Conservation (phyloP, 2,113 vertebrate genomes). For the Aix galericulata region DNA sequence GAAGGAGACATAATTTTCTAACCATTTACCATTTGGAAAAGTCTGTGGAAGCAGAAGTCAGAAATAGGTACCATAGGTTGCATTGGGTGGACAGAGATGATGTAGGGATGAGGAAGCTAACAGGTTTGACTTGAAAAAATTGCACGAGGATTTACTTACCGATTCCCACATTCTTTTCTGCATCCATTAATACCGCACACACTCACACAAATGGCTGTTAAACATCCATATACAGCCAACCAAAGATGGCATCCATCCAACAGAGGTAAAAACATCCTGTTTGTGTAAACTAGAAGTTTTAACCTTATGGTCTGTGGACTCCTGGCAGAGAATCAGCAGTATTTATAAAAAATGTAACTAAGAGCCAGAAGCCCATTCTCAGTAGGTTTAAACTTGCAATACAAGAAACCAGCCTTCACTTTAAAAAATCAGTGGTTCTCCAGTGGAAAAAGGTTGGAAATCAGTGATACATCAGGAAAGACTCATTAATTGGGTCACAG, state of each 20-base stretch:
- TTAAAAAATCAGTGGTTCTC: background rate
- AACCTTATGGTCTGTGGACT: background rate
- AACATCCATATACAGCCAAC: background rate
- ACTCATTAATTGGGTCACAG: rapidly evolving
- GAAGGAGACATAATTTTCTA: background rate
- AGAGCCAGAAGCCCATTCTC: background rate
- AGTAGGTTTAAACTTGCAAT: background rate
- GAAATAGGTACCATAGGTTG: background rate
- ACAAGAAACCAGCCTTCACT: background rate
- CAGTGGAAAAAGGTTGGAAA: background rate
- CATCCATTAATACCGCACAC: background rate
- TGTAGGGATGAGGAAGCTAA: background rate
- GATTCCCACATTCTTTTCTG: background rate
- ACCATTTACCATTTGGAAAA: background rate
- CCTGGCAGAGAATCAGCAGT: background rate
- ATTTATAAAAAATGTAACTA: background rate
- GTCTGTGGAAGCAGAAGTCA: background rate
- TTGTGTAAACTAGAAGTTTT: background rate
- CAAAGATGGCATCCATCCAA: background rate
- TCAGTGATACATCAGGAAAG: background rate
- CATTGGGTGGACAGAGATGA: background rate
- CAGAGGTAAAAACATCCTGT: background rate
- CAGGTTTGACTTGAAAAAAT: background rate
- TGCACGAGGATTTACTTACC: background rate
- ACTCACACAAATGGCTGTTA: background rate